Conservation (phyloP, 2,888 invertebrate genomes). For the Tetragonula carbonaria region DNA sequence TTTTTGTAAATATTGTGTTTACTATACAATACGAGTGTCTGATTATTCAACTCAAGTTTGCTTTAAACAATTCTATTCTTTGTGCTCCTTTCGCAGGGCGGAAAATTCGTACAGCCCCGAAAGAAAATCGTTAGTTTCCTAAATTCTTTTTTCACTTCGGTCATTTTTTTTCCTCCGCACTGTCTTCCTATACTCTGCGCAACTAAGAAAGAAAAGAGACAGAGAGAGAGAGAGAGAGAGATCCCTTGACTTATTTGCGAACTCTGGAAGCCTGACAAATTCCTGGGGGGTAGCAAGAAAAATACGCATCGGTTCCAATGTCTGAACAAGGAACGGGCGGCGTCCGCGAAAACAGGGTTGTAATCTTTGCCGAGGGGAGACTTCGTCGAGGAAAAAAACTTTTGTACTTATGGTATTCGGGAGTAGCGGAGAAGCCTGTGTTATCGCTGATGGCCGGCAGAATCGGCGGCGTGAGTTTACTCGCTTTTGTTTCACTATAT, state of each 20-base stretch:
- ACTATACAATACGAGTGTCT: no score
- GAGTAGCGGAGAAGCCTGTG: slow-evolving; percentile 37
- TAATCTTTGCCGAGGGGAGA: slow-evolving; percentile 64
- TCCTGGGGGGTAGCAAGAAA: slow-evolving; percentile 62
- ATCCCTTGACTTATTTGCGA: slow-evolving; percentile 50
- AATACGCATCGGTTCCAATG: slow-evolving; percentile 69
- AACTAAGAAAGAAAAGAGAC: neutral
- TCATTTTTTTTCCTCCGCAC: slow-evolving; percentile 1
- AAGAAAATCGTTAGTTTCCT: neutral
- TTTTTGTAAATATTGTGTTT: no score
- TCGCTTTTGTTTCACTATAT: slow-evolving; percentile 15
- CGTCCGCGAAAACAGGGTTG: slow-evolving; percentile 63
- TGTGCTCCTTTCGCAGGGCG: neutral
- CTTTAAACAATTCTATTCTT: neutral
- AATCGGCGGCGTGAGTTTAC: slow-evolving; percentile 28
- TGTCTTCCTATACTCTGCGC: slow-evolving; percentile 15
- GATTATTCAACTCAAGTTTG: no score
- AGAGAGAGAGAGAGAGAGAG: neutral
- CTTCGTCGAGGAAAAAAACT: slow-evolving; percentile 57
- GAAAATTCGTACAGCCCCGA: neutral
- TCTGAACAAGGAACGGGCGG: slow-evolving; percentile 54
- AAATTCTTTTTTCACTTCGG: neutral
- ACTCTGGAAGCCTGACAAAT: slow-evolving; percentile 64
- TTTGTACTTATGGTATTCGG: slow-evolving; percentile 44
- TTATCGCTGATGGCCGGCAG: slow-evolving; percentile 57